These are phyloP conservation scores for Lasioglossum pauxillum DNA, from an alignment of 2,888 invertebrate species.

Conservation along the genomic window DNA sequence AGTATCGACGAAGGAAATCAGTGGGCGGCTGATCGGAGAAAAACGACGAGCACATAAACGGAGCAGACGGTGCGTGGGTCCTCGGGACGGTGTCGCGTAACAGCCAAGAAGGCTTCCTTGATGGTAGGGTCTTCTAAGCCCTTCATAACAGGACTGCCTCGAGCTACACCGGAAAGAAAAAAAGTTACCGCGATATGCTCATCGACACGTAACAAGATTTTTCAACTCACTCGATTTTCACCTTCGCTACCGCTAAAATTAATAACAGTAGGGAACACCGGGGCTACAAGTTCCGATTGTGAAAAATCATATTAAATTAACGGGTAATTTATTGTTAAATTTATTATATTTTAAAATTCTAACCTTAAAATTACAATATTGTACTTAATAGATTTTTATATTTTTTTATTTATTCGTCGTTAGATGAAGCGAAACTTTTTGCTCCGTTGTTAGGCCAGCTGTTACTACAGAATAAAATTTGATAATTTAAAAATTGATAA, in stretches of 20 bases:
- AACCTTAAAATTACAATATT: no score
- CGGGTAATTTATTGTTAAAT: no score
- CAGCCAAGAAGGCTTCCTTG: slow-evolving; percentile 45
- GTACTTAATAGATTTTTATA: no score
- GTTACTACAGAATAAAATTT: no score
- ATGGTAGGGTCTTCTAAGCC: slow-evolving; percentile 59
- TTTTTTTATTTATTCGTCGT: no score
- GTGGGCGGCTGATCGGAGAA: slow-evolving; percentile 10
- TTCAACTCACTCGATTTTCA: background rate
- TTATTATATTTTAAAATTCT: no score
- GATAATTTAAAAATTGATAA: no score
- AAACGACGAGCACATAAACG: background rate
- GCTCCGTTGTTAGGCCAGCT: no score
- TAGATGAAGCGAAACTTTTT: no score
- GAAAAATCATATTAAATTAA: no score
- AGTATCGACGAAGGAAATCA: slow-evolving; percentile 32
- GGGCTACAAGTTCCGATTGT: no score
- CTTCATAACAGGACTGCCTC: slow-evolving; percentile 28
- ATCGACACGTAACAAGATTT: background rate
- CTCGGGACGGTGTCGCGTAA: slow-evolving; percentile 48
- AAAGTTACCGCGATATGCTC: background rate
- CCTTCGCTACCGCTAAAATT: background rate
- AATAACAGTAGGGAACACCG: no score
- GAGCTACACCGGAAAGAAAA: background rate
- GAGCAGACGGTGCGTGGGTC: slow-evolving; percentile 32